Evolutionary conservation across 2,888 invertebrate genomes (phyloP), one percentile per base, ranked within the genome.

Genomic region (Hoplodrina ambigua): DNA sequence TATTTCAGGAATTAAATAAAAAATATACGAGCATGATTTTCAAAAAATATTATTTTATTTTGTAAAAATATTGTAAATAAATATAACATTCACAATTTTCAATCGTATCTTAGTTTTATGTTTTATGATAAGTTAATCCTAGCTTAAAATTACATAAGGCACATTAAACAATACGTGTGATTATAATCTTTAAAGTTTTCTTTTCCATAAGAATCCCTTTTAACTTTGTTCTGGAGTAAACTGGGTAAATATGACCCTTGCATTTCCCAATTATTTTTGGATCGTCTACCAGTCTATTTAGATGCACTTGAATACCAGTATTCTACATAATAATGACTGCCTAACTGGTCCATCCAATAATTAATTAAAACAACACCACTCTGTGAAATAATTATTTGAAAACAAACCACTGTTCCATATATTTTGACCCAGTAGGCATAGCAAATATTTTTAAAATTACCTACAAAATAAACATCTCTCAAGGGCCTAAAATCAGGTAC

Each of bases 51-150:
- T 41, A 77, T 81, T 79, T 69, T 54, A 58, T 73, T 77, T 77
- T 69, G 52, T 68, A 80, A 72, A 72, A 67, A 8, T 20, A 64
- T 62, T 72, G 67, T 81, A 78, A 71, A 74, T 80, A 71, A 69
- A 78, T 78, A 73, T 67, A 67, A 69, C 73, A 33, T 53, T 74
- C 52, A 69, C 60, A 68, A 58, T 79, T 60, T n/a, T 49, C 20
- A 55, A 69, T 65, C 46, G 46, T 53, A 11, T 67, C 69, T 58
- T 68, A 73, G 15, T 44, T 13, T 52, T 60, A 69, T 50, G 50
- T 44, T 65, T 67, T 80, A 70, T 13, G 44, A 8, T 65, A 59
- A 74, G 46, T 67, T 67, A 62, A 71, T 61, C n/a, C 19, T 77
- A 58, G 10, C 55, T 25, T 72, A 72, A 66, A 64, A 56, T 57